A percentile compares a stretch with the other conserved stretches of the same genome.
These are phyloP conservation scores for Drosophila macrospina DNA, from an alignment of 2,888 invertebrate species.

Conservation along the genomic window DNA sequence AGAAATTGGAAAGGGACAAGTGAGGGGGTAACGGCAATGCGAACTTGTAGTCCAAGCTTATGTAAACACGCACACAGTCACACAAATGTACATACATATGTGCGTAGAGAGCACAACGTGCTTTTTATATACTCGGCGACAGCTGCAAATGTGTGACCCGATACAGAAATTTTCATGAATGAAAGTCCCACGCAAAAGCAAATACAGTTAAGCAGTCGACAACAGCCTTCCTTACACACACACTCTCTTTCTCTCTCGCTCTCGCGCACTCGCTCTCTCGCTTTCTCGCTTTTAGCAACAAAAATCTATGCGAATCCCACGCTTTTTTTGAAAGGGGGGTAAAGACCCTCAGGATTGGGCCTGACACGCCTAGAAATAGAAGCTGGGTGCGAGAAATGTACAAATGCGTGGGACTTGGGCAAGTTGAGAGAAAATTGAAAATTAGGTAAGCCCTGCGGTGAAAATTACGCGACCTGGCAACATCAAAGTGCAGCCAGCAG, in stretches of 20 bases:
- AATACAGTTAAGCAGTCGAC: conserved; percentile 38
- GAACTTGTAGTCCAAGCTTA: conserved; percentile 43
- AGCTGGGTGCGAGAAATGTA: conserved; percentile 15
- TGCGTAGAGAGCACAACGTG: conserved; percentile 43
- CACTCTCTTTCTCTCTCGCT: neutral
- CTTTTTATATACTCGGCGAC: conserved; percentile 47
- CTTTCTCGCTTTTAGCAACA: neutral
- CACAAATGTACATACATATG: neutral
- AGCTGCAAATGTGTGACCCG: conserved; percentile 63
- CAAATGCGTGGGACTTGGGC: conserved; percentile 48
- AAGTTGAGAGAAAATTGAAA: conserved; percentile 60
- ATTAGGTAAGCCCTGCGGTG: conserved; percentile 60
- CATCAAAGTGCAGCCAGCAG: conserved; percentile 57
- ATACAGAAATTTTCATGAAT: conserved; percentile 82
- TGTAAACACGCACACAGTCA: conserved; percentile 4
- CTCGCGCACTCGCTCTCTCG: neutral
- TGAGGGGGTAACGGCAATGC: conserved; percentile 10
- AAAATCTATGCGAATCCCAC: conserved; percentile 49
- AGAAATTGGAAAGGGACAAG: conserved; percentile 3
- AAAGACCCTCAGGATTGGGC: conserved; percentile 23
- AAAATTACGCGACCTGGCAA: conserved; percentile 62
- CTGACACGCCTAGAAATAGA: conserved; percentile 53
- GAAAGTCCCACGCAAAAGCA: conserved; percentile 82
- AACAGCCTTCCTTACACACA: neutral
- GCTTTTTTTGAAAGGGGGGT: conserved; percentile 28